Conservation (phyloP, 2,888 invertebrate genomes). For the Thecophora atra region DNA sequence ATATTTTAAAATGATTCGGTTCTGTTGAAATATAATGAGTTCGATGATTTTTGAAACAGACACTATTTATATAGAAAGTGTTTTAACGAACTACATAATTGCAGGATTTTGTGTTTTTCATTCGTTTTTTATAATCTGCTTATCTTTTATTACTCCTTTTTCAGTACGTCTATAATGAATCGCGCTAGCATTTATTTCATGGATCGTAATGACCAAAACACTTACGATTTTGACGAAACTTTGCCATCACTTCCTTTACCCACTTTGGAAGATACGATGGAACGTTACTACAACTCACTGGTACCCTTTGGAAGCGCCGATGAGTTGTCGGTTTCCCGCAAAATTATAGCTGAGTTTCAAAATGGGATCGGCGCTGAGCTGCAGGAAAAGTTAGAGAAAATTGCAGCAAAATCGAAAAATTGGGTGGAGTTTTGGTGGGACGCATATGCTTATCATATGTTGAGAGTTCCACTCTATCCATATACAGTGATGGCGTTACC, state of each 20-base stretch:
- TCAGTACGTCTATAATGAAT: conserved; percentile 56
- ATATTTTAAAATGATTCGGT: too few relatives aligned
- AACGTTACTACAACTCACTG: conserved; percentile 68
- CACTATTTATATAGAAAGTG: too few relatives aligned
- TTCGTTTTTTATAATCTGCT: neutral
- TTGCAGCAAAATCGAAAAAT: conserved; percentile 67
- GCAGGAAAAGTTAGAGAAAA: conserved; percentile 66
- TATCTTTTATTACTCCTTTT: too few relatives aligned
- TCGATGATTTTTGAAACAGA: neutral
- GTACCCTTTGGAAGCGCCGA: conserved; percentile 66
- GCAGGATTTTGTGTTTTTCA: too few relatives aligned
- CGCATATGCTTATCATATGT: conserved; percentile 68
- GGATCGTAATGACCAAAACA: conserved; percentile 58
- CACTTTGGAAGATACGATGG: conserved; percentile 67
- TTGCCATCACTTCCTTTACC: conserved; percentile 70
- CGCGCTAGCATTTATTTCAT: conserved; percentile 58
- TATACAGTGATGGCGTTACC: conserved; percentile 68
- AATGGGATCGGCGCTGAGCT: conserved; percentile 67
- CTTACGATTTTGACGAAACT: conserved; percentile 68
- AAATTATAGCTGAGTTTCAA: conserved; percentile 67
- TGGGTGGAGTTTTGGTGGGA: conserved; percentile 72
- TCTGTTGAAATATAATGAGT: too few relatives aligned
- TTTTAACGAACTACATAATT: too few relatives aligned
- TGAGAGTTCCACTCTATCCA: conserved; percentile 68
- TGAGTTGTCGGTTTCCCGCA: conserved; percentile 66